These are phyloP conservation scores for Scatophagus argus DNA, from an alignment of 2,113 vertebrate species.

Conservation along the genomic window DNA sequence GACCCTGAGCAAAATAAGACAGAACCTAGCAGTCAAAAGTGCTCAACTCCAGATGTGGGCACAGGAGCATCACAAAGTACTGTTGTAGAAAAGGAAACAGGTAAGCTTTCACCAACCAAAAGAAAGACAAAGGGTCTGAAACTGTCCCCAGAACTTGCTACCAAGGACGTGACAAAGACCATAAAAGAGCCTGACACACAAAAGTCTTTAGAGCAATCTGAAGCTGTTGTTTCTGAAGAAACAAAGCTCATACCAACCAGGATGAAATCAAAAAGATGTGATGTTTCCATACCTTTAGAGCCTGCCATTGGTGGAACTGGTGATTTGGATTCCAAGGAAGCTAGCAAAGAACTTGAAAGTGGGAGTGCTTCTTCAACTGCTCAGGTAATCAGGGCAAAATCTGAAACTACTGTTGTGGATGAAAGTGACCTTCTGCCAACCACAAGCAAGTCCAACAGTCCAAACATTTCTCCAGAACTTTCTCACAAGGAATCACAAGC, in stretches of 20 bases:
- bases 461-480: background rate
- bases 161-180: background rate
- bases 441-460: background rate
- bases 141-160: background rate
- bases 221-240: background rate
- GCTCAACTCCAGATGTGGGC: background rate
- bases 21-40: background rate
- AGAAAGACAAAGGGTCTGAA: background rate
- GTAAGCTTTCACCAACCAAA: conserved; percentile 21
- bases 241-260: background rate
- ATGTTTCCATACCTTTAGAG: background rate
- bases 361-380: background rate
- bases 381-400: background rate
- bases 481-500: background rate
- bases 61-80: background rate
- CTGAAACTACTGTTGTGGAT: background rate
- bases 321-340: background rate
- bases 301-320: background rate
- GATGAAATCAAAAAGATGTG: conserved; percentile 11
- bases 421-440: background rate
- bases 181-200: background rate
- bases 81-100: background rate
- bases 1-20: too few species aligned
- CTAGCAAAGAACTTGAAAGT: background rate
- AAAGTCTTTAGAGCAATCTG: background rate